Base-by-base conservation (phyloP, 2,797 vertebrate species). In the Lepilemur septentrionalis region DNA sequence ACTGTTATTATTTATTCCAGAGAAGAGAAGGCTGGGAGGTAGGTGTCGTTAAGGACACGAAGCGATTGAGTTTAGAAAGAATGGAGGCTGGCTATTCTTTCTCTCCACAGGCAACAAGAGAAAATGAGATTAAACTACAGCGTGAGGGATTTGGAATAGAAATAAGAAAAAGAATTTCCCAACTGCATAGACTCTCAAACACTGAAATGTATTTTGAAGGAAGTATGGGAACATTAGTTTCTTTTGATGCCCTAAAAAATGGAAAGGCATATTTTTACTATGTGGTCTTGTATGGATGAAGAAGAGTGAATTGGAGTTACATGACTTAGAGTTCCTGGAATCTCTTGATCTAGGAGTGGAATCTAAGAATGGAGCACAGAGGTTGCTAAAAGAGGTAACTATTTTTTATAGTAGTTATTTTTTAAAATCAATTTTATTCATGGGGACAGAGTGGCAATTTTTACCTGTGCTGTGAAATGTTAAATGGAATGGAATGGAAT, bases 111-210 rank as follows among this genome's bases (percentile, higher is more conserved):
- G 79, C 73, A 95, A 79, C 84, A 93, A 95, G 84, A 95, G 91
- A 97, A 97, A 97, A 97, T 91, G 95, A 79, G 94, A 97, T 97
- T 97, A 95, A 82, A 96, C 82, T 90, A 80, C 10, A 93, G 90
- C 3, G 0, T 89, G 81, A 94, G 96, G 50, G 82, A 94, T 95
- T 92, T 96, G 93, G 52, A 73, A 78, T 48, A 25, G 90, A 96
- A 96, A 96, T 82, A 80, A 80, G 75, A 97, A 83, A 81, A 83
- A 81, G 78, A 97, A 94, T 96, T 98, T 97, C 93, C 70, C 43
- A 91, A 97, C 81, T 78, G 59, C 61, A 35, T 83, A 96, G 78
- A 84, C 43, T 95, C 80, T 94, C 50, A 90, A 87, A 90, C 23
- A 88, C 50, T 85, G 82, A 94, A 96, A 96, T 72, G 43, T 25